Evolutionary conservation across 1,140 invertebrate species (phyloP), one percentile per base, ranked within the genome.

Genomic region (Hermatobates lingyangjiaoensis): DNA sequence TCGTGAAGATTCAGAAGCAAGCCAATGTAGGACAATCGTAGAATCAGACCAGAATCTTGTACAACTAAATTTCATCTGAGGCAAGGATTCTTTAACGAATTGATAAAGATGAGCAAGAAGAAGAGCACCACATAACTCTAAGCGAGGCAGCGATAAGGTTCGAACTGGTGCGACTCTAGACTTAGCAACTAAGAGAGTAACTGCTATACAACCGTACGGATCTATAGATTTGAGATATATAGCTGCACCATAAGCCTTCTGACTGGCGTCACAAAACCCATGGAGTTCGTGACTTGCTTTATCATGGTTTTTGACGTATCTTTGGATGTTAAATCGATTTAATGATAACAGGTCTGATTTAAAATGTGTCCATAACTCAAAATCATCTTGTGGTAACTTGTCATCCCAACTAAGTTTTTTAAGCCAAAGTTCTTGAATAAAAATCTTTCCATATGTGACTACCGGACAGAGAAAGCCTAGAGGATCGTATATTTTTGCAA

Each of bases 71-170:
- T 39, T 7, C 1, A 57, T 20, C 14, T 42, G 15, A 7, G 27
- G 24, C 10, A 56, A 45, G 1, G 52, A 39, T 3, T 25, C 23
- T 42, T 46, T 46, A 0, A 56, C 46, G 1, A 28, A 15, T 0
- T 26, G 2, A 7, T 53, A 27, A 27, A 62, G 46, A 44, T 54
- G 24, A 10, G 57, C 56, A 2, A 62, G 56, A 7, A 68, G 21
- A 14, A 61, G 20, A 1, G 67, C 66, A 18, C 57, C 65, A 24
- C 57, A 60, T 15, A 70, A 53, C 56, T 70, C 68, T 45, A 68
- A 49, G 39, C 64, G 27, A 0, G 66, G 64, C 23, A 69, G 62
- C 5, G 63, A 54, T 1, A 60, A 28, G 18, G 25, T 48, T 52
- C 64, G 62, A 4, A 62, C 27, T 3, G 66, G 65, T 14, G 65